Percentiles rank a stretch among this genome's conserved stretches.
Conservation (phyloP, 2,797 vertebrate species). For the Anguilla pacifica region DNA sequence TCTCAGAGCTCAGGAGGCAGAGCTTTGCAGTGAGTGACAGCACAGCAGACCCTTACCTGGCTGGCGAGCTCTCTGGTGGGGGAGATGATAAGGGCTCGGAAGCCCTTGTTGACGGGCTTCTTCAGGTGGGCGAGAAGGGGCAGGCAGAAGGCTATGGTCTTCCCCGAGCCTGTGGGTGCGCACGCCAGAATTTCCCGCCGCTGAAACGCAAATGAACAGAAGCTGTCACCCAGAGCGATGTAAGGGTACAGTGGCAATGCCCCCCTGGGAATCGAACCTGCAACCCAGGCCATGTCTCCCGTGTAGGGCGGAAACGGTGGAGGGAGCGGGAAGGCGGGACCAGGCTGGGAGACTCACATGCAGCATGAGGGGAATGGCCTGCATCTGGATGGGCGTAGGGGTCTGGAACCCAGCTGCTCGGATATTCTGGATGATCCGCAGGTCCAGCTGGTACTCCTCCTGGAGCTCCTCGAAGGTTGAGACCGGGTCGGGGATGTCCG, state of each 20-base stretch:
- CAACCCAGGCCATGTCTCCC: background rate
- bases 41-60: conserved; percentile 74
- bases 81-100: conserved; percentile 89
- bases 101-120: conserved; percentile 88
- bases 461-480: conserved; percentile 86
- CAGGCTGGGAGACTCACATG: conserved; percentile 73
- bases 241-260: background rate
- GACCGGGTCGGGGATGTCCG: conserved; percentile 88
- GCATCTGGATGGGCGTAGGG: conserved; percentile 94
- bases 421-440: conserved; percentile 82
- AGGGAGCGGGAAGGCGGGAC: background rate
- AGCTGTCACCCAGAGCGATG: background rate
- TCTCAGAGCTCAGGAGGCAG: background rate
- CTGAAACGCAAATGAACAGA: conserved; percentile 57
- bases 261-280: background rate
- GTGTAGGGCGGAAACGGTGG: background rate
- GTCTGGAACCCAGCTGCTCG: conserved; percentile 76
- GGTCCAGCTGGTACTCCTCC: conserved; percentile 81
- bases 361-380: conserved; percentile 92
- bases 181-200: conserved; percentile 89
- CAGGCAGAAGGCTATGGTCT: conserved; percentile 92
- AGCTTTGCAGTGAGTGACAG: background rate
- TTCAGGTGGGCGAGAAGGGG: conserved; percentile 86
- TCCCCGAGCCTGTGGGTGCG: conserved; percentile 94
- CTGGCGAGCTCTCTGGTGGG: conserved; percentile 92